Evolutionary conservation across 2,888 invertebrate species (phyloP).

Genomic region (Drosophila limbata): DNA sequence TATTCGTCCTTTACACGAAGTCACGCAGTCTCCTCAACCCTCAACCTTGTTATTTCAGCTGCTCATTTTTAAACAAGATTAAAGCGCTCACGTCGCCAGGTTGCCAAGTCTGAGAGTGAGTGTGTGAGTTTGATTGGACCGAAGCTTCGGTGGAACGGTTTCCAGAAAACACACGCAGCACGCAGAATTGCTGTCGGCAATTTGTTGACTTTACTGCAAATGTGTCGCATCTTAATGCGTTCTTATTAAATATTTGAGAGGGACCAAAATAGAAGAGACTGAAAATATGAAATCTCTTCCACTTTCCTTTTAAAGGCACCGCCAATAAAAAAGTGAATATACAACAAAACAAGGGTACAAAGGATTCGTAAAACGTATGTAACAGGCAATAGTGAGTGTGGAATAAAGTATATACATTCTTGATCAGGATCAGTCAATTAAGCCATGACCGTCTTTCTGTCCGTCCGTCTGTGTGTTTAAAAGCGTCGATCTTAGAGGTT

Average conservation of each 20-base stretch:
- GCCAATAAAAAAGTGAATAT: no score
- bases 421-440: no score
- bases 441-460: no score
- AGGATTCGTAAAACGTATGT: no score
- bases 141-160: slow-evolving; percentile 16
- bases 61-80: slow-evolving; percentile 80
- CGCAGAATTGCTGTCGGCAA: slow-evolving; percentile 67
- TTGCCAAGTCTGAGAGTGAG: slow-evolving; percentile 37
- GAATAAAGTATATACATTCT: no score
- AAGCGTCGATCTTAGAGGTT: no score
- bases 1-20: slow-evolving; percentile 44
- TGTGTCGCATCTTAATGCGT: slow-evolving; percentile 77
- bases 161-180: slow-evolving; percentile 27
- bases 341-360: no score
- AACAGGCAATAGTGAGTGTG: no score
- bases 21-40: slow-evolving; percentile 53
- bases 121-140: slow-evolving; percentile 6
- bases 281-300: slow-evolving; percentile 4
- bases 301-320: not conserved
- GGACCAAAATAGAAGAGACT: slow-evolving; percentile 24
- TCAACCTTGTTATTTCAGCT: slow-evolving; percentile 61
- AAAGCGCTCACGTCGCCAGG: slow-evolving; percentile 75
- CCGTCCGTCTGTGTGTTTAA: no score
- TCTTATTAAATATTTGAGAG: slow-evolving; percentile 73
- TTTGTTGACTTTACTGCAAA: slow-evolving; percentile 80